These are phyloP conservation scores for Sylvia borin DNA, from an alignment of 2,797 vertebrate species.

Conservation along the genomic window DNA sequence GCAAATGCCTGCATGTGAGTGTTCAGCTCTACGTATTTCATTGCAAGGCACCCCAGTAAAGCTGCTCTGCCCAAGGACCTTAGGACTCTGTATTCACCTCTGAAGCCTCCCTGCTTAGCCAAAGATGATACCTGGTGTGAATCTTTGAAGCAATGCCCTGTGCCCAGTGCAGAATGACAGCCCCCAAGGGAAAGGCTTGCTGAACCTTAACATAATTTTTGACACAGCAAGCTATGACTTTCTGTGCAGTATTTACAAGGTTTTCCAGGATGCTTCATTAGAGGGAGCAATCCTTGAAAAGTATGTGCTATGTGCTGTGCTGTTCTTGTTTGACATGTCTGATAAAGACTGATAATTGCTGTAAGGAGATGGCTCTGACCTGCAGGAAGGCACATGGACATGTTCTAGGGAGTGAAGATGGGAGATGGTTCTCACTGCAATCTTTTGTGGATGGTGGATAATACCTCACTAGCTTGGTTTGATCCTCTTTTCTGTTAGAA, in stretches of 20 bases:
- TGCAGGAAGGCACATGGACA: background rate
- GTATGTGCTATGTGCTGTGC: accelerated
- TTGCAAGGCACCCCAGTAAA: background rate
- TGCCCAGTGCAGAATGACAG: background rate
- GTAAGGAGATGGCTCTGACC: background rate
- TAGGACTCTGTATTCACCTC: background rate
- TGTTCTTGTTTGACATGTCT: background rate
- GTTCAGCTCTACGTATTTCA: background rate
- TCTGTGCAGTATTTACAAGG: background rate
- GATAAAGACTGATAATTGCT: background rate
- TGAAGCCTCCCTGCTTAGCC: background rate
- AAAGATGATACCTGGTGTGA: background rate
- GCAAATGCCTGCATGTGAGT: background rate
- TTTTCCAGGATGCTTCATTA: background rate
- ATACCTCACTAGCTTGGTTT: background rate
- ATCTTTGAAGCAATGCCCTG: background rate
- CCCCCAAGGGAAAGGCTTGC: background rate
- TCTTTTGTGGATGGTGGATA: background rate
- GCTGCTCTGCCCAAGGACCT: background rate
- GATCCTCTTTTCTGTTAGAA: background rate
- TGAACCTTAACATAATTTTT: background rate
- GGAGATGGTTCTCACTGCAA: background rate
- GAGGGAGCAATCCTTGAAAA: background rate
- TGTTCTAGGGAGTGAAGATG: background rate
- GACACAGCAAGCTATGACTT: background rate